Base-by-base conservation (phyloP, 2,888 invertebrate species). In the Sminthurides aquaticus region DNA sequence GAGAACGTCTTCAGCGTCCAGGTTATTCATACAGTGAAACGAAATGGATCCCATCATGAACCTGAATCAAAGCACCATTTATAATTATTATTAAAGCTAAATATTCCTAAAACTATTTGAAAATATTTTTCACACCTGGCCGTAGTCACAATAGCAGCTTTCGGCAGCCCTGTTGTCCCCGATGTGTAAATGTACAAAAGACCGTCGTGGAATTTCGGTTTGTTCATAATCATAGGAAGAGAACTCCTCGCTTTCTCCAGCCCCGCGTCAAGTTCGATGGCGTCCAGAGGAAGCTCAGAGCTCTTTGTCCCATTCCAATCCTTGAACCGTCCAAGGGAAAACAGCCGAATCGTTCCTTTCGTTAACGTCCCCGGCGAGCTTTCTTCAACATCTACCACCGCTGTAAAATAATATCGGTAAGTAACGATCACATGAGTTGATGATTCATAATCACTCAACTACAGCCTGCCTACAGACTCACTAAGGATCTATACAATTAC, bases 151-250 rank as follows among this genome's bases (percentile, higher is more conserved):
- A 98, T 90, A 43, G 98, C 98, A 29, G 98, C 97, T 79, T 98
- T 99, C 0, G 98, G 97, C 68, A 97, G 80, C 3, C 99, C 99
- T 1, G 98, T 99, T 0, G 99, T 99, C 48, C 99, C 99, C 52
- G 97, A 97, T 0, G 99, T 99, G 79, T 93, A 99, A 76, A 98
- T 96, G 77, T 96, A 98, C 26, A 58, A 52, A 62, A 49, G 22
- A 28, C 26, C 20, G 20, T 62, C 62, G 8, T 22, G 22, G 24
- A 57, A 62, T 15, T 3, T 49, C 3, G 56, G 49, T 27, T 49
- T 28, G 28, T 62, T 49, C 15, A 1, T 8, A 1, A 20, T 34
- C 3, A 25, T 20, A 15, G 49, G 24, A 1, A 54, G 54, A 52
- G 2, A 25, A 24, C 34, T 34, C 0, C 20, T 34, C 5, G 22